phyloP scores from a whole-genome alignment of 2,888 invertebrate species.

The Lasioglossum vierecki region DNA sequence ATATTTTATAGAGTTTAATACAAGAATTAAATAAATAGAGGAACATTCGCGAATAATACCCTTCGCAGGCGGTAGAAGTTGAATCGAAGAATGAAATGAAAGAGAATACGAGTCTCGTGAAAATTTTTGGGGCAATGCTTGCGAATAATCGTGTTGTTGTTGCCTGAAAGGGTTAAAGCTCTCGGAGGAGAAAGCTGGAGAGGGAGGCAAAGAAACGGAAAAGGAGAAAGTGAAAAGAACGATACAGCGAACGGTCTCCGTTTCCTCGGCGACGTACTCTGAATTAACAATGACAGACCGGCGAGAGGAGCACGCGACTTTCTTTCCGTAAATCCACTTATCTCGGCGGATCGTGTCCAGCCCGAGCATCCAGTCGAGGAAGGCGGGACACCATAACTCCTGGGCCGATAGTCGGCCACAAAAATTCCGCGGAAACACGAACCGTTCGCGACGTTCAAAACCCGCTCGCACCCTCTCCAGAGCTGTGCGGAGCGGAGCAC shows the following conservation, averaged over 20 bases:
- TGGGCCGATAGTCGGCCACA: slow-evolving; percentile 4
- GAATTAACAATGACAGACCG: slow-evolving; percentile 46
- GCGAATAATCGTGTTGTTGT: not conserved
- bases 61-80: too few species aligned
- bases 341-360: slow-evolving; percentile 30
- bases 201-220: slow-evolving; percentile 24
- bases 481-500: not conserved
- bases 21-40: too few species aligned
- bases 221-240: slow-evolving; percentile 50
- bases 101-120: too few species aligned
- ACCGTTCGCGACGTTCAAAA: not conserved
- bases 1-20: too few species aligned
- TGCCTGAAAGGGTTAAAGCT: not conserved
- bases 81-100: too few species aligned
- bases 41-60: too few species aligned
- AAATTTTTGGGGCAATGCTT: not conserved
- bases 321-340: slow-evolving; percentile 35
- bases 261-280: slow-evolving; percentile 25
- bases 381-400: slow-evolving; percentile 11
- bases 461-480: not conserved
- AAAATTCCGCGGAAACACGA: slow-evolving; percentile 2
- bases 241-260: slow-evolving; percentile 33
- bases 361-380: not conserved
- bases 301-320: slow-evolving; percentile 22
- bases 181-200: slow-evolving; percentile 37